Evolutionary conservation across 2,113 vertebrate genomes (phyloP), one percentile per base, ranked within the genome.

Genomic region (Cebidichthys violaceus): DNA sequence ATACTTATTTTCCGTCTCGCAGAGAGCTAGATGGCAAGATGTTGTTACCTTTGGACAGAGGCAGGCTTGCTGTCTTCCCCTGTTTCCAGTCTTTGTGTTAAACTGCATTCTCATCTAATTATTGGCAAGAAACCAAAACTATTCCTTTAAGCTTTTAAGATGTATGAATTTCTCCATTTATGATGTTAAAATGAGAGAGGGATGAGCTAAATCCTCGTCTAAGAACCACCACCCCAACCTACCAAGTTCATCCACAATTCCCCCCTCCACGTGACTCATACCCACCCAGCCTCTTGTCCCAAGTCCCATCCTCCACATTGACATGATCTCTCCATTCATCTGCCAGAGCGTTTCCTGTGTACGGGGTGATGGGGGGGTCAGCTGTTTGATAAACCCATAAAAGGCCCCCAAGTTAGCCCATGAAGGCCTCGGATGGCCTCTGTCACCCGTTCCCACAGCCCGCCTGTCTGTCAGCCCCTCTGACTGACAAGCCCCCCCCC

Each of bases 301-400:
- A 47, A 68, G 75, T 60, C 84, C 50, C 75, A 61, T 77, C 81
- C 65, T 88, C 84, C 43, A 85, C 89, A 90, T 80, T 88, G 92
- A 79, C 92, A 87, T 93, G 92, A 94, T 93, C 94, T 92, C 89
- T 94, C 90, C 92, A 94, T 95, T 95, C 91, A 94, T 91, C 59
- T 89, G 80, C 79, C 91, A 85, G 61, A 82, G 61, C 33, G 39
- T 69, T 95, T 94, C 92, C 93, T 94, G 89, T 91, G 77, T 62
- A 41, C 17, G 7, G 78, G 79, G 81, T 87, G 85, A 89, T 14
- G 84, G 85, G 90, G 90, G 89, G 91, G 88, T 92, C 92, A 89
- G 72, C 64, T 33, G 85, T 84, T 91, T 93, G 92, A 94, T 93
- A 90, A 95, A 95, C 89, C 84, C 85, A 95, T 94, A 91, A 94